Evolutionary conservation across 2,797 vertebrate genomes (phyloP).

Genomic region (Hydrolagus colliei): DNA sequence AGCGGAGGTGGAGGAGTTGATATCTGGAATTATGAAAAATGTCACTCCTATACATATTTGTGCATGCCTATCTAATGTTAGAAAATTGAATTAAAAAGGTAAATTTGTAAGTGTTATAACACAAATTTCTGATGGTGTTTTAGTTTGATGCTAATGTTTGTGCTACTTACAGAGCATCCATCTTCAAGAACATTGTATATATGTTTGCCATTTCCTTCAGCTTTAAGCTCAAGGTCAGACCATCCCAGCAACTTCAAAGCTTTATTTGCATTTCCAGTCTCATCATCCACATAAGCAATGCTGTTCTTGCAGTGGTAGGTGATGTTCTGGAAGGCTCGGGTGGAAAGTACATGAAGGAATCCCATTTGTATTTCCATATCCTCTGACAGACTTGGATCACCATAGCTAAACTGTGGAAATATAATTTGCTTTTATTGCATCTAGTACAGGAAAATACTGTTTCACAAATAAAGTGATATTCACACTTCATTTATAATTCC

Average conservation of each 20-base stretch:
- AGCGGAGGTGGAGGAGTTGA: too few species aligned
- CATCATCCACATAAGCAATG: constrained; percentile 76
- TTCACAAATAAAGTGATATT: too few species aligned
- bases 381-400: constrained; percentile 66
- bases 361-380: constrained; percentile 81
- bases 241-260: constrained; percentile 73
- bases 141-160: neutral
- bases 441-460: too few species aligned
- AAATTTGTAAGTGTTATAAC: too few species aligned
- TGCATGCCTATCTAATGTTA: too few species aligned
- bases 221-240: constrained; percentile 79
- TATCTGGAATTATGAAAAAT: too few species aligned
- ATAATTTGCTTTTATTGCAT: neutral
- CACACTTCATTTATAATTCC: too few species aligned
- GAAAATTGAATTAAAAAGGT: too few species aligned
- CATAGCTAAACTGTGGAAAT: constrained; percentile 74
- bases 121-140: too few species aligned
- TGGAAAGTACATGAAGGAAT: constrained; percentile 84
- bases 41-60: too few species aligned
- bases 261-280: constrained; percentile 71
- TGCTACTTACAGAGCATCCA: constrained; percentile 74
- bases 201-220: constrained; percentile 74
- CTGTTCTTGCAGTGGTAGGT: constrained; percentile 93
- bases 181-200: constrained; percentile 78
- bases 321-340: constrained; percentile 76